Conservation (phyloP, 1,140 invertebrate species). For the Planococcus citri region DNA sequence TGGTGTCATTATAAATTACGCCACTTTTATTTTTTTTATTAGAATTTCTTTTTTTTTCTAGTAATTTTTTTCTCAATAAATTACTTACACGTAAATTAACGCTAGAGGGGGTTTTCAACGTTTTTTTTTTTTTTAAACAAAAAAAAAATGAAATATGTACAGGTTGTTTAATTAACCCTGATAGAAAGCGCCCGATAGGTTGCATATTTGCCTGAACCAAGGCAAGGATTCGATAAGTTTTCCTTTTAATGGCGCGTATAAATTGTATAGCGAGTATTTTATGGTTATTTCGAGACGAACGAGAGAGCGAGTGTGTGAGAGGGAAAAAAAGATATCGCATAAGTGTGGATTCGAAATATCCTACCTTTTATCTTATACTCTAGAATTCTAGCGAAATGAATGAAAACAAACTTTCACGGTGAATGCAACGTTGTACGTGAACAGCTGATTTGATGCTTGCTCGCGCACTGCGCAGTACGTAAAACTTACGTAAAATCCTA, state of each 20-base stretch:
- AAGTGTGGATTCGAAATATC: background rate
- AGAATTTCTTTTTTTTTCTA: no score
- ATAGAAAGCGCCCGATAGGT: background rate
- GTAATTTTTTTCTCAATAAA: background rate
- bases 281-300: background rate
- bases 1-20: background rate
- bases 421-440: background rate
- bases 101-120: background rate
- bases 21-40: no score
- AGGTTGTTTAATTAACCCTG: background rate
- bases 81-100: background rate
- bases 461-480: no score
- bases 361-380: background rate
- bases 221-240: background rate
- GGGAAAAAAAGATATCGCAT: background rate
- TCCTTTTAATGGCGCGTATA: background rate
- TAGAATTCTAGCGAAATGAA: background rate
- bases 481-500: no score
- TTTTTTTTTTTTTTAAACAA: background rate
- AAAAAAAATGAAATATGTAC: no score
- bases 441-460: no score
- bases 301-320: no score
- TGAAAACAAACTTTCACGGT: constrained; percentile 6
- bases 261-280: background rate
- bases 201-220: background rate